A percentile compares a stretch with the other conserved stretches of the same genome.
phyloP scores from a whole-genome alignment of 2,113 vertebrate species.

The Cromileptes altivelis region DNA sequence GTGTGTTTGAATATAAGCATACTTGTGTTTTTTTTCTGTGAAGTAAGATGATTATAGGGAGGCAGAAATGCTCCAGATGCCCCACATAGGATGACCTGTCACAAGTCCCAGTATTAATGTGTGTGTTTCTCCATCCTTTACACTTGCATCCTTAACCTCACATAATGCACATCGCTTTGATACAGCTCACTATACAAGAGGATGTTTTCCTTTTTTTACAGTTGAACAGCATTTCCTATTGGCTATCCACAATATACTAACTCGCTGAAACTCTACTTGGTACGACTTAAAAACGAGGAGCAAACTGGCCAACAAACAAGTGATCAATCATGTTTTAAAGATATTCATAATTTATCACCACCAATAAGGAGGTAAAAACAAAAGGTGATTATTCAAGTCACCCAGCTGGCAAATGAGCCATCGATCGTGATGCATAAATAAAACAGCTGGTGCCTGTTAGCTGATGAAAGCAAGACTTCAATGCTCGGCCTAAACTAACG shows the following conservation, averaged over 20 bases:
- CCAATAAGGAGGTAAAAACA: not conserved
- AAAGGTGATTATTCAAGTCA: not conserved
- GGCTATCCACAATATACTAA: not conserved
- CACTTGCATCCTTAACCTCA: not conserved
- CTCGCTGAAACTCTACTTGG: not conserved
- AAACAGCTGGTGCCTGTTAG: not conserved
- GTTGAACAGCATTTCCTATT: no score
- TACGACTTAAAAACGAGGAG: not conserved
- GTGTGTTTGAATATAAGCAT: conserved; percentile 11
- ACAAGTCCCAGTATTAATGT: not conserved
- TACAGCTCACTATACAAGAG: not conserved
- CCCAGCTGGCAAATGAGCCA: not conserved
- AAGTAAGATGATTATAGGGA: conserved; percentile 62
- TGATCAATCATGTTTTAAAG: no score
- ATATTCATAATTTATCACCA: no score
- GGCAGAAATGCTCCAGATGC: conserved; percentile 54
- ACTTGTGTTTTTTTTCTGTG: conserved; percentile 15
- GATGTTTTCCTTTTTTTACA: not conserved
- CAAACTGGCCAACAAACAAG: no score
- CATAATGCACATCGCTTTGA: not conserved
- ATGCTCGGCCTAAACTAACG: not conserved
- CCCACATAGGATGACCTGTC: conserved; percentile 22
- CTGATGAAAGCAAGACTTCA: not conserved
- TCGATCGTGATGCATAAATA: not conserved
- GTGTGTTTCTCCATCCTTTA: not conserved